These are phyloP conservation scores for Lacanobia oleracea DNA, from an alignment of 2,888 invertebrate genomes.

Conservation along the genomic window DNA sequence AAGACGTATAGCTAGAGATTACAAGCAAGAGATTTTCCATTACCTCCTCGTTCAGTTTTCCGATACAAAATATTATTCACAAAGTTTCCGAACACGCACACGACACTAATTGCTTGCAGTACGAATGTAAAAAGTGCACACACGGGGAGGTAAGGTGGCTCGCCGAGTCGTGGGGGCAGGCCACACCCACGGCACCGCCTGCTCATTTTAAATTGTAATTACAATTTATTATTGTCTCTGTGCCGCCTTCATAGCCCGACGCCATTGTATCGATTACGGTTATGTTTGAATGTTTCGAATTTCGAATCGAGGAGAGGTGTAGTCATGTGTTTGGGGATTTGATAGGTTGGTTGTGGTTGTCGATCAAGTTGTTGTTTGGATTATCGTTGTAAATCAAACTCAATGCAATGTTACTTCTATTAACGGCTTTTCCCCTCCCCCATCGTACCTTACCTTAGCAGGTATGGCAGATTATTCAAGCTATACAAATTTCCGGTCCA, in stretches of 20 bases:
- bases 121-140: conserved; percentile 84
- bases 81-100: conserved; percentile 68
- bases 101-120: conserved; percentile 81
- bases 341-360: not conserved
- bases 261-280: conserved; percentile 88
- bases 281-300: conserved; percentile 70
- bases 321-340: conserved; percentile 18
- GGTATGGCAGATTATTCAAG: not conserved
- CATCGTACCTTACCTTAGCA: not conserved
- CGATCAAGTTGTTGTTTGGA: not conserved
- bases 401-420: not conserved
- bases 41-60: conserved; percentile 39
- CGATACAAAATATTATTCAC: conserved; percentile 65
- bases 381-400: not conserved
- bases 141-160: conserved; percentile 82
- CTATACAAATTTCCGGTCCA: not conserved
- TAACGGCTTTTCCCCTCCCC: not conserved
- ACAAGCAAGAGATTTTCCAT: conserved; percentile 40
- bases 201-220: conserved; percentile 91
- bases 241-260: conserved; percentile 87
- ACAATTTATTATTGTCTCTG: conserved; percentile 91
- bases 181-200: conserved; percentile 89
- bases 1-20: not conserved
- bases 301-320: conserved; percentile 45
- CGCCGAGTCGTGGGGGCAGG: conserved; percentile 80